Conservation (phyloP, 2,888 invertebrate species). For the Unio pictorum region DNA sequence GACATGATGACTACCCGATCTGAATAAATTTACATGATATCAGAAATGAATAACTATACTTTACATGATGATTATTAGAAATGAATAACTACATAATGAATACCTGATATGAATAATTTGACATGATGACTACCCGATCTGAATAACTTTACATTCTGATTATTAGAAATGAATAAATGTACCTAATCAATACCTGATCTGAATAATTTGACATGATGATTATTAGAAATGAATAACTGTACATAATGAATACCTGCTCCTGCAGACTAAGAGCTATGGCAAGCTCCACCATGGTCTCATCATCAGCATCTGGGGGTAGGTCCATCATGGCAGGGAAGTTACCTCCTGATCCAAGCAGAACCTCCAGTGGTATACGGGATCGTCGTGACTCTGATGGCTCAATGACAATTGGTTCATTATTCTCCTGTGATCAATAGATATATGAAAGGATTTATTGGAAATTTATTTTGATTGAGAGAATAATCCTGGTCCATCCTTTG, state of each 20-base stretch:
- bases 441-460: not conserved
- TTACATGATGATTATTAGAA: no score
- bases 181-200: no score
- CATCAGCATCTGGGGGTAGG: slow-evolving; percentile 94
- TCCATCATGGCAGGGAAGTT: slow-evolving; percentile 86
- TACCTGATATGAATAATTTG: no score
- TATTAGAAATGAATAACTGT: no score
- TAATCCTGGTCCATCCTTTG: no score
- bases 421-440: slow-evolving; percentile 33
- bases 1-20: not conserved
- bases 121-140: no score
- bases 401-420: slow-evolving; percentile 59
- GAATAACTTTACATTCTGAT: no score
- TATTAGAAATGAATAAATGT: no score
- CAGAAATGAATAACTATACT: no score
- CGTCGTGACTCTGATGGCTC: slow-evolving; percentile 48
- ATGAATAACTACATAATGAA: no score
- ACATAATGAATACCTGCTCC: slow-evolving; percentile 60
- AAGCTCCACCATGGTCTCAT: slow-evolving; percentile 96
- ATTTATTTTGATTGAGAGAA: no score
- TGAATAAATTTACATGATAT: not conserved
- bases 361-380: slow-evolving; percentile 70
- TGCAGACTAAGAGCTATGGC: slow-evolving; percentile 95
- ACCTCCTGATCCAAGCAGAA: slow-evolving; percentile 63
- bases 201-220: no score